These are phyloP conservation scores for Tadarida brasiliensis DNA, from an alignment of 2,797 vertebrate genomes.

Conservation along the genomic window DNA sequence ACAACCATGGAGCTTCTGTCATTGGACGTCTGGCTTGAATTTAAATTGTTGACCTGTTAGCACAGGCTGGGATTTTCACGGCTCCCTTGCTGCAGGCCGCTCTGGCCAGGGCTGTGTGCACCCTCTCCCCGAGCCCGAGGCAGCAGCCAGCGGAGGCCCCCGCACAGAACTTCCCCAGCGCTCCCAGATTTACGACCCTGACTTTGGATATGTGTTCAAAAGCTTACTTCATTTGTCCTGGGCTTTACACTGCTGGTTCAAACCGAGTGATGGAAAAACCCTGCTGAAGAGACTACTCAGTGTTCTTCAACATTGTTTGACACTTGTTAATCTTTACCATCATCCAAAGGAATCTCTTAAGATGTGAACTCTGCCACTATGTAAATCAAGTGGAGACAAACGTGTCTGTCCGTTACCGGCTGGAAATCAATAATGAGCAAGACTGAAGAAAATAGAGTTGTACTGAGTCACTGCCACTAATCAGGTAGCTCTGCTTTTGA, in stretches of 20 bases:
- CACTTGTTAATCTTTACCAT: neutral
- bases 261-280: constrained; percentile 19
- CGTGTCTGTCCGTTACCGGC: neutral
- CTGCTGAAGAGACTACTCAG: neutral
- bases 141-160: neutral
- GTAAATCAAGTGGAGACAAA: constrained; percentile 39
- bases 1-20: constrained; percentile 51
- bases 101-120: constrained; percentile 37
- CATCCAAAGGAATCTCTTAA: constrained; percentile 1
- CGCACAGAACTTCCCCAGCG: neutral
- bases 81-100: neutral
- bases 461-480: neutral
- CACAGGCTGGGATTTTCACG: constrained; percentile 54
- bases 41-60: constrained; percentile 65
- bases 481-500: neutral
- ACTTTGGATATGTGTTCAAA: constrained; percentile 40
- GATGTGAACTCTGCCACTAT: neutral
- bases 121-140: neutral
- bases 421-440: constrained; percentile 47
- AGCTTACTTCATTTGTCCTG: constrained; percentile 21
- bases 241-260: neutral
- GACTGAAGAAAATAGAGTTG: neutral
- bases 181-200: neutral
- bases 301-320: neutral
- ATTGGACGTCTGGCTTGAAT: constrained; percentile 42